phyloP scores from a whole-genome alignment of 1,140 invertebrate species.

The Acromyrmex echinatior region DNA sequence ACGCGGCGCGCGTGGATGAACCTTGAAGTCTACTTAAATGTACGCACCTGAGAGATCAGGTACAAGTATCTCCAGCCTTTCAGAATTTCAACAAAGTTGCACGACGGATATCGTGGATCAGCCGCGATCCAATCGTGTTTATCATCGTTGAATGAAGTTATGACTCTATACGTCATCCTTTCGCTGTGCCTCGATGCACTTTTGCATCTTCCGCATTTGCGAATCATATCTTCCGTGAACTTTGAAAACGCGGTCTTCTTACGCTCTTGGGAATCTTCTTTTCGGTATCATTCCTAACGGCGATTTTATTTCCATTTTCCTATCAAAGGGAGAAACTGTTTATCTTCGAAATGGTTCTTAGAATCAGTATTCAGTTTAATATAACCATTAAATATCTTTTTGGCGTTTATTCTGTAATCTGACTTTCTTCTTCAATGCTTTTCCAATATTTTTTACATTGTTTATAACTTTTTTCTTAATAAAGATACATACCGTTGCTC shows the following conservation, averaged over 20 bases:
- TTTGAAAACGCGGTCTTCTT: neutral
- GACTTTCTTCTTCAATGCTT: no score
- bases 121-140: slow-evolving; percentile 13
- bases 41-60: neutral
- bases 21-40: slow-evolving; percentile 41
- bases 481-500: no score
- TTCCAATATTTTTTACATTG: no score
- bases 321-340: neutral
- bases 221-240: neutral
- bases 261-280: neutral
- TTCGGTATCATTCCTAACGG: neutral
- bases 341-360: neutral
- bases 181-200: neutral
- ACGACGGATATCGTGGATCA: neutral
- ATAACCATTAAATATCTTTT: no score
- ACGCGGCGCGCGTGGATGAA: slow-evolving; percentile 32
- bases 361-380: neutral
- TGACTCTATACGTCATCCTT: neutral
- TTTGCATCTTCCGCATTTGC: slow-evolving; percentile 12
- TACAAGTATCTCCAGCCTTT: neutral
- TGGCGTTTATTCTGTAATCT: no score
- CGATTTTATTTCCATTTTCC: neutral
- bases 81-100: neutral
- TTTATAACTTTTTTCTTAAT: no score
- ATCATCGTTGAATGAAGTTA: slow-evolving; percentile 27